phyloP scores from a whole-genome alignment of 2,888 invertebrate genomes.

The Lacanobia wlatinum region DNA sequence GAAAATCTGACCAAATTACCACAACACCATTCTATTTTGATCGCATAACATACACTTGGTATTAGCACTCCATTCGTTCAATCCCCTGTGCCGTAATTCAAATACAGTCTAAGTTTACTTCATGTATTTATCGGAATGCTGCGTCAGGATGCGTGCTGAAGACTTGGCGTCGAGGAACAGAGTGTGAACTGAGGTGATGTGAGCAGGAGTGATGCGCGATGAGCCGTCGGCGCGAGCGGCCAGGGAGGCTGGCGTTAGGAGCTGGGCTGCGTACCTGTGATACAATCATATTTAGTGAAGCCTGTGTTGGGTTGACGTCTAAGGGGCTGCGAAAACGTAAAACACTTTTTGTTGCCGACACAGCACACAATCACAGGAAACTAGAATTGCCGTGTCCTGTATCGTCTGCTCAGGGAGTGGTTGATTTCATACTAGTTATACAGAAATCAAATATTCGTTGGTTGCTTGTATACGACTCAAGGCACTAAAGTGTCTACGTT shows the following conservation, averaged over 20 bases:
- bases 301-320: too few species aligned
- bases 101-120: constrained; percentile 87
- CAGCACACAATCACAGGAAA: too few species aligned
- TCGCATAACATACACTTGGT: background rate
- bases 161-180: constrained; percentile 99
- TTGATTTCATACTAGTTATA: too few species aligned
- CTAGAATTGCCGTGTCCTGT: too few species aligned
- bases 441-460: too few species aligned
- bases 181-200: constrained; percentile 91
- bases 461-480: too few species aligned
- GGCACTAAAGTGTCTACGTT: too few species aligned
- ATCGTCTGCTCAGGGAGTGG: too few species aligned
- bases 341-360: too few species aligned
- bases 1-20: background rate
- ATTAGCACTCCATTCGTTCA: constrained; percentile 24
- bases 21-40: background rate
- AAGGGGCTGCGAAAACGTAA: too few species aligned
- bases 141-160: constrained; percentile 97
- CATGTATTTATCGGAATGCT: constrained; percentile 98
- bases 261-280: constrained; percentile 95
- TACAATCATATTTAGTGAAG: background rate
- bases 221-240: constrained; percentile 97
- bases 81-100: background rate
- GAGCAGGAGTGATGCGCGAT: constrained; percentile 94
- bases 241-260: constrained; percentile 97